Percentiles rank a stretch among this genome's conserved stretches.
These are phyloP conservation scores for Parasteatoda lunata DNA, from an alignment of 2,888 invertebrate genomes.

Conservation along the genomic window DNA sequence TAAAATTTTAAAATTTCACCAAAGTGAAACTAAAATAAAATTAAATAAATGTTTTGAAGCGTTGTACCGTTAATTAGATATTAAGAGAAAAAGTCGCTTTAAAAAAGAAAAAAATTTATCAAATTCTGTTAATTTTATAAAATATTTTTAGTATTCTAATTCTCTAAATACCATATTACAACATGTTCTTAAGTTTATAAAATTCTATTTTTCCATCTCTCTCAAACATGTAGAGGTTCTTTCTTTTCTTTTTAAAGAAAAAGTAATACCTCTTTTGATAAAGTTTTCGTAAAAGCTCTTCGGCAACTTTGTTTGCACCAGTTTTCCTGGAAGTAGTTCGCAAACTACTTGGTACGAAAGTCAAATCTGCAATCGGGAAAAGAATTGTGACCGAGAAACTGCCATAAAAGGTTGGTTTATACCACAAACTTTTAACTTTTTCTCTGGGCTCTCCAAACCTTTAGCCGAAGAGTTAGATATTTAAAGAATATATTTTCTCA, in stretches of 20 bases:
- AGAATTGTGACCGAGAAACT: constrained; percentile 23
- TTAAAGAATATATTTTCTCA: constrained; percentile 17
- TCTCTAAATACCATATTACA: too few relatives aligned
- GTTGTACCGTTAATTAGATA: too few relatives aligned
- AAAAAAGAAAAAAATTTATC: too few relatives aligned
- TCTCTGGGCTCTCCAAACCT: constrained; percentile 8
- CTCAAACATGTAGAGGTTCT: not conserved
- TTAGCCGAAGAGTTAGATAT: not conserved
- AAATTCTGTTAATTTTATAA: too few relatives aligned
- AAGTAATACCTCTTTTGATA: not conserved
- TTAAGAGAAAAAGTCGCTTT: too few relatives aligned
- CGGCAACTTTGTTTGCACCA: constrained; percentile 2
- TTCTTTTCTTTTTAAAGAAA: not conserved
- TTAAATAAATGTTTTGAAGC: too few relatives aligned
- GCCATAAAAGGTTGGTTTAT: constrained; percentile 31
- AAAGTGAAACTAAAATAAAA: too few relatives aligned
- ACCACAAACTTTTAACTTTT: constrained; percentile 3
- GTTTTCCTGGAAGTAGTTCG: not conserved
- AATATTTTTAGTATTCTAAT: too few relatives aligned
- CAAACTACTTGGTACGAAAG: not conserved
- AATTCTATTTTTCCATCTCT: not conserved
- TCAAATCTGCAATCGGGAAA: not conserved
- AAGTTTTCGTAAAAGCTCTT: not conserved
- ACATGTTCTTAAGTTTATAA: too few relatives aligned
- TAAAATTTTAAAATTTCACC: too few relatives aligned